A percentile compares a stretch with the other conserved stretches of the same genome.
Conservation (phyloP, 2,113 vertebrate genomes). For the Aptenodytes forsteri region DNA sequence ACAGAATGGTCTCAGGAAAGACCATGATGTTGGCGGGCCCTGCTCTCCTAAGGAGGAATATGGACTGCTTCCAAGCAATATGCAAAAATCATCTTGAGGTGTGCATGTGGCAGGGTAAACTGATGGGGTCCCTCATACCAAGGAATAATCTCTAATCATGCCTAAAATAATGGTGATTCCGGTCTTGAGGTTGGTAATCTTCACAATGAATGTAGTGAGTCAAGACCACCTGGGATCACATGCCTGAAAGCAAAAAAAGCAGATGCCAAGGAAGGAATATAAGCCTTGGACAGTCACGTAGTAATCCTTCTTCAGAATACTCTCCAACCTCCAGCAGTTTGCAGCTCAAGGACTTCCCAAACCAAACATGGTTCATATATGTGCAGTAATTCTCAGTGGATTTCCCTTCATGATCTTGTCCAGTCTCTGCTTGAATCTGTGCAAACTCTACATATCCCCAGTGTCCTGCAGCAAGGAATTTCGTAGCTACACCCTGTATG, state of each 20-base stretch:
- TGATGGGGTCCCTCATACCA: neutral
- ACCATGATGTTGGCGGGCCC: neutral
- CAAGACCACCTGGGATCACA: neutral
- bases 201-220: neutral
- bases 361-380: accelerated
- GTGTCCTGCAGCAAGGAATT: neutral
- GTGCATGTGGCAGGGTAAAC: neutral
- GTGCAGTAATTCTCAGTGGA: neutral
- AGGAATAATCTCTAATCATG: neutral
- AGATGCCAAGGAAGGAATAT: neutral
- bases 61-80: neutral
- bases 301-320: neutral
- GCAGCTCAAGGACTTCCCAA: neutral
- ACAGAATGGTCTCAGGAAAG: neutral
- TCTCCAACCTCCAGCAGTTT: neutral
- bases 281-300: neutral
- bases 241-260: neutral
- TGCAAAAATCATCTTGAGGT: neutral
- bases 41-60: neutral
- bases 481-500: neutral
- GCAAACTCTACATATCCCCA: neutral
- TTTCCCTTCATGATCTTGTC: neutral
- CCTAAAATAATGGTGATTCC: neutral
- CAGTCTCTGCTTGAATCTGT: neutral
- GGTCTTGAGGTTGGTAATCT: neutral